Conservation (phyloP, 2,113 vertebrate genomes). For the Melanerpes aurifrons region DNA sequence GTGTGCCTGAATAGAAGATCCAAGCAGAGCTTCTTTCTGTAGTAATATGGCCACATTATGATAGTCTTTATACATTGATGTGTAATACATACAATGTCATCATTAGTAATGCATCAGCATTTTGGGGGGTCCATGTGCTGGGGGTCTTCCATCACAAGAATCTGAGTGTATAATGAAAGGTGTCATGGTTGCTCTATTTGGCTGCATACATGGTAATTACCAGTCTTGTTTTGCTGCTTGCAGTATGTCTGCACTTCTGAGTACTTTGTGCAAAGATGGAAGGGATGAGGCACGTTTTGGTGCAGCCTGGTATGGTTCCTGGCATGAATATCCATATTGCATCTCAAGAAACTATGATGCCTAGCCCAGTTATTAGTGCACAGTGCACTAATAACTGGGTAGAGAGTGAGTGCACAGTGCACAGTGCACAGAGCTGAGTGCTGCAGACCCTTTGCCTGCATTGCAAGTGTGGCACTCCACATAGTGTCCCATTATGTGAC, state of each 20-base stretch:
- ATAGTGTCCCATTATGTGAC: background rate
- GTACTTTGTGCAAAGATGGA: background rate
- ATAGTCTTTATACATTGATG: background rate
- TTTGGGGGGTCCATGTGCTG: background rate
- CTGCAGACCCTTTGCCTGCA: background rate
- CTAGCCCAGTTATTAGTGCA: rapidly evolving
- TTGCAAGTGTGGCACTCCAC: too few relatives aligned
- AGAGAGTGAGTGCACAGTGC: too few relatives aligned
- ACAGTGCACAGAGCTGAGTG: background rate
- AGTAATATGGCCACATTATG: background rate
- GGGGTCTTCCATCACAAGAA: background rate
- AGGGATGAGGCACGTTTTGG: background rate
- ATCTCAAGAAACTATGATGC: rapidly evolving
- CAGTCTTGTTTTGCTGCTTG: background rate
- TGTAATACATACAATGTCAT: background rate
- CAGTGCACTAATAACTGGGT: too few relatives aligned
- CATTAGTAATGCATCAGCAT: background rate
- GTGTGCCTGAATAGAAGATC: background rate
- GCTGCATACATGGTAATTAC: background rate
- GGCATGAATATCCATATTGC: rapidly evolving
- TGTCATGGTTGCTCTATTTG: background rate
- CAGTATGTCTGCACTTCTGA: background rate
- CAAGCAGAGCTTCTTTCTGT: background rate
- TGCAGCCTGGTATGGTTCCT: background rate
- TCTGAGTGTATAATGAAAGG: background rate